Percentiles rank a stretch among this genome's conserved stretches.
Evolutionary conservation across 64 coral and sea anemone genomes (phyloP).

Genomic region (Catalaphyllia jardinei): DNA sequence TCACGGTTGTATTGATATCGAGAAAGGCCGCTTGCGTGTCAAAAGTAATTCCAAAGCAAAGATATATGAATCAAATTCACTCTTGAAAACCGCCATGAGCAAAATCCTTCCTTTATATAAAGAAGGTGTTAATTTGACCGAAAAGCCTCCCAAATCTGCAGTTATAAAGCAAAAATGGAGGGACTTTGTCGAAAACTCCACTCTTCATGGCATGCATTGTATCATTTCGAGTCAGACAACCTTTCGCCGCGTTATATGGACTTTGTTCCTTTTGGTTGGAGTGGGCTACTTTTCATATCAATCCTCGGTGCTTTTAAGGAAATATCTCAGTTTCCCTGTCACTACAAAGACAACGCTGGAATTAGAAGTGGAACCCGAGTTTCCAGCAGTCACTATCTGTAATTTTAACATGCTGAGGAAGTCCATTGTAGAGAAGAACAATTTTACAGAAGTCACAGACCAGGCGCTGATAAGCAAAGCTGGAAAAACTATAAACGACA

Average conservation of each 20-base stretch:
- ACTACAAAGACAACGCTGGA: conserved; percentile 4
- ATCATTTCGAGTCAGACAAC: conserved; percentile 6
- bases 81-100: not conserved
- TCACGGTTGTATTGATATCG: not conserved
- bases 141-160: not conserved
- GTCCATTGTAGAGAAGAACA: not conserved
- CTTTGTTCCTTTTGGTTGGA: not conserved
- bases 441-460: not conserved
- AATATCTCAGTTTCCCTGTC: conserved; percentile 23
- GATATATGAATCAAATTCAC: too few relatives aligned
- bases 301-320: not conserved
- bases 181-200: conserved; percentile 10
- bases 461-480: not conserved
- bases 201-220: conserved; percentile 45
- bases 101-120: not conserved
- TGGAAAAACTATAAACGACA: not conserved
- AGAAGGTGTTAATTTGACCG: too few relatives aligned
- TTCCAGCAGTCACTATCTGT: conserved; percentile 60
- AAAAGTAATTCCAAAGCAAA: too few relatives aligned
- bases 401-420: conserved; percentile 46
- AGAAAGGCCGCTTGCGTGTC: too few relatives aligned
- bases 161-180: conserved; percentile 24
- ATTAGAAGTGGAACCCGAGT: not conserved
- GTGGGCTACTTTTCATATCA: conserved; percentile 31
- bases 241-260: conserved; percentile 25